A percentile compares a stretch with the other conserved stretches of the same genome.
Conservation (phyloP, 1,140 invertebrate species). For the Calycopis cecrops region DNA sequence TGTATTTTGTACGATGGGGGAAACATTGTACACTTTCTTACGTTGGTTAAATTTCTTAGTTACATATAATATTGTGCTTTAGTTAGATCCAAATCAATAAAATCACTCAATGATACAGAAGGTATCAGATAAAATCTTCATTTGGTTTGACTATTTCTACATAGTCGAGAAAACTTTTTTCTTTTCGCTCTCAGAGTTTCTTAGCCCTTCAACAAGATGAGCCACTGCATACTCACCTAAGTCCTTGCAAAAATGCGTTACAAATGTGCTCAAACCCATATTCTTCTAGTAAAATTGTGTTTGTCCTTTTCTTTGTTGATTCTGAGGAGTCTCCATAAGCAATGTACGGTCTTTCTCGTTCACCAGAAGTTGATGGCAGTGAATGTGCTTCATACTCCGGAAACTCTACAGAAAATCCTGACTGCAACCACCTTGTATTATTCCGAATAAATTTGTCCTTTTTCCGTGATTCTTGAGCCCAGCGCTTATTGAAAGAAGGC, state of each 20-base stretch:
- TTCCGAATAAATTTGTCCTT: slow-evolving; percentile 7
- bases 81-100: too few species aligned
- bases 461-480: slow-evolving; percentile 8
- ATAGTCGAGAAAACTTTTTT: background rate
- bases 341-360: slow-evolving; percentile 9
- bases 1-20: slow-evolving; percentile 12
- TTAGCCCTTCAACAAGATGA: slow-evolving; percentile 5
- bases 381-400: slow-evolving; percentile 11
- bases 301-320: slow-evolving; percentile 10
- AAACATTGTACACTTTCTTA: slow-evolving; percentile 11
- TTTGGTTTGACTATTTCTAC: background rate
- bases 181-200: slow-evolving; percentile 6
- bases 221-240: slow-evolving; percentile 4
- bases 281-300: slow-evolving; percentile 9
- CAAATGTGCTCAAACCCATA: too few species aligned
- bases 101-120: too few species aligned
- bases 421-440: slow-evolving; percentile 3
- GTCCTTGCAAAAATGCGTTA: background rate
- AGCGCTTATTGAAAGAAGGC: slow-evolving; percentile 10
- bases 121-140: too few species aligned
- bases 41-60: slow-evolving; percentile 10
- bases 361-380: slow-evolving; percentile 13
- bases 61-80: background rate
- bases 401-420: slow-evolving; percentile 6
- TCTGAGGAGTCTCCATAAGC: slow-evolving; percentile 9